Evolutionary conservation across 2,113 vertebrate genomes (phyloP).

Genomic region (Phylloscopus trochiloides): DNA sequence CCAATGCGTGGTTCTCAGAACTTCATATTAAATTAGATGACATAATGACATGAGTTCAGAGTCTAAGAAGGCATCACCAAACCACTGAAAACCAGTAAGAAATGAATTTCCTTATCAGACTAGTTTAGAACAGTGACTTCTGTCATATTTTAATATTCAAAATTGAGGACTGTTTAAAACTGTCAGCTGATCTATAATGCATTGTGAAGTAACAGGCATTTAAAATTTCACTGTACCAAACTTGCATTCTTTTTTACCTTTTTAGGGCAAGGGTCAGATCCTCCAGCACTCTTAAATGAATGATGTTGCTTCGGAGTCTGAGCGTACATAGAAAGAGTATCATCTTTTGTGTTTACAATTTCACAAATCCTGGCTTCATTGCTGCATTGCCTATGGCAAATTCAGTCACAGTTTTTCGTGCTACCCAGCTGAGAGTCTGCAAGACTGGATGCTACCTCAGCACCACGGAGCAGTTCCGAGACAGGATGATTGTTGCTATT

Average conservation of each 20-base stretch:
- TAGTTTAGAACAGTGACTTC: neutral
- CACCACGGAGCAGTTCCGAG: neutral
- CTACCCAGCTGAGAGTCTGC: neutral
- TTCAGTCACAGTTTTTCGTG: neutral
- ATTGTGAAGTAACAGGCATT: neutral
- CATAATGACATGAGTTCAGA: neutral
- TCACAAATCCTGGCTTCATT: neutral
- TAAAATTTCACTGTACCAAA: neutral
- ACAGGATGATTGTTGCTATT: neutral
- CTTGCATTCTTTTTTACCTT: neutral
- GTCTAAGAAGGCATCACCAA: neutral
- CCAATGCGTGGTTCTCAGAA: neutral
- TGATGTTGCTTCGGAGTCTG: neutral
- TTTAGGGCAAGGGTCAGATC: neutral
- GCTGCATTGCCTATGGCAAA: neutral
- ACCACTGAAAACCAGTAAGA: slow-evolving; percentile 4
- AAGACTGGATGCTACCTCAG: neutral
- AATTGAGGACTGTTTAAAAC: neutral
- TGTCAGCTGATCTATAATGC: accelerated
- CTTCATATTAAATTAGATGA: slow-evolving; percentile 14
- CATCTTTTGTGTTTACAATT: neutral
- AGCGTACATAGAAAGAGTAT: neutral
- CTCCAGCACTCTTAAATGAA: neutral
- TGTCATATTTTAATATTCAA: neutral
- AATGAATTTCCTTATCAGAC: neutral